These are phyloP conservation scores for Xiphydria camelus DNA, from an alignment of 2,888 invertebrate species.

Conservation along the genomic window DNA sequence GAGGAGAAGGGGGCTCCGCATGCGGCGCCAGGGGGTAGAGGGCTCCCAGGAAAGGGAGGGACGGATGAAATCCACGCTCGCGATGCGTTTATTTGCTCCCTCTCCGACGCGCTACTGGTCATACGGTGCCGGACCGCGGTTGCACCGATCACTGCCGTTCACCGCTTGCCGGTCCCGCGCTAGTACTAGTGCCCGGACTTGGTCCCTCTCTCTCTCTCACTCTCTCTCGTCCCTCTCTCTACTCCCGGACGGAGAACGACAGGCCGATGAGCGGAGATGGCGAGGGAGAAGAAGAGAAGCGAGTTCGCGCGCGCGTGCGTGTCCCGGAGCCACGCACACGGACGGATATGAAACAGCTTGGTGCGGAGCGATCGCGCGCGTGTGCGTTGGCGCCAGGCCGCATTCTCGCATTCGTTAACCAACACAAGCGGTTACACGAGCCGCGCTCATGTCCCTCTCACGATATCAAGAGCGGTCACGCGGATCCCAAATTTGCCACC, in stretches of 20 bases:
- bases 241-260: constrained; percentile 8
- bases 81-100: constrained; percentile 14
- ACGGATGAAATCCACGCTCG: constrained; percentile 20
- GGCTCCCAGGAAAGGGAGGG: constrained; percentile 12
- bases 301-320: too few relatives aligned
- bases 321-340: too few relatives aligned
- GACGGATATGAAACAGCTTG: background rate
- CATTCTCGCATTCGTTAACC: constrained; percentile 55
- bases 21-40: background rate
- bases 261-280: constrained; percentile 7
- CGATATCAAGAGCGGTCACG: constrained; percentile 15
- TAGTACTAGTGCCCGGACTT: background rate
- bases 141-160: too few relatives aligned
- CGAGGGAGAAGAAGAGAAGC: constrained; percentile 5
- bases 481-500: background rate
- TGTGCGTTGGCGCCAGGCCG: constrained; percentile 53
- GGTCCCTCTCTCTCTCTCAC: background rate
- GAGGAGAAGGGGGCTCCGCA: constrained; percentile 2
- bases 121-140: constrained; percentile 5
- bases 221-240: background rate
- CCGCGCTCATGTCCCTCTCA: constrained; percentile 9
- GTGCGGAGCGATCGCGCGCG: constrained; percentile 24
- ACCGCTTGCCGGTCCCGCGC: constrained; percentile 14
- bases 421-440: constrained; percentile 17
- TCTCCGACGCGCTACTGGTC: constrained; percentile 18